These are phyloP conservation scores for Triplophysa dalaica DNA, from an alignment of 2,113 vertebrate genomes.

Conservation along the genomic window DNA sequence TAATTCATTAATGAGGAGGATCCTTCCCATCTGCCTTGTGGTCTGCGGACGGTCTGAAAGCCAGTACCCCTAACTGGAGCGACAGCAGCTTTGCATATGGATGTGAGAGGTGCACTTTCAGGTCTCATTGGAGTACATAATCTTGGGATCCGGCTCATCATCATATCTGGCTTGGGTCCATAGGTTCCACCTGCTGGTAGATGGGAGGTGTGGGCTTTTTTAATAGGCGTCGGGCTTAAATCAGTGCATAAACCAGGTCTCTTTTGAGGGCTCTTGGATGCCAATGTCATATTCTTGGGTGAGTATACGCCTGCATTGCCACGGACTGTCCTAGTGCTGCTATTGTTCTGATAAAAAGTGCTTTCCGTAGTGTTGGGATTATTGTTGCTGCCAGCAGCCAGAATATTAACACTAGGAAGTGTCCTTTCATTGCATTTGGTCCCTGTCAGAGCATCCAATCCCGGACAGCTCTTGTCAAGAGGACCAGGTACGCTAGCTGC, in stretches of 20 bases:
- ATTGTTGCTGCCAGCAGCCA: slow-evolving; percentile 74
- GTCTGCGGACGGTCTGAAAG: slow-evolving; percentile 75
- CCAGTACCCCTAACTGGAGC: slow-evolving; percentile 71
- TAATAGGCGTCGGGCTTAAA: slow-evolving; percentile 82
- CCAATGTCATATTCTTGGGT: slow-evolving; percentile 76
- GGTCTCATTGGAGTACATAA: slow-evolving; percentile 68
- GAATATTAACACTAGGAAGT: slow-evolving; percentile 65
- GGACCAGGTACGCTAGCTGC: slow-evolving; percentile 76
- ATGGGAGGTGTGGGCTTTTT: slow-evolving; percentile 85
- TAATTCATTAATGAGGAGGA: slow-evolving; percentile 78
- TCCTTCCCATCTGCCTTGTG: slow-evolving; percentile 82
- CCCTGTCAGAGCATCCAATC: slow-evolving; percentile 70
- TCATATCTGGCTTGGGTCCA: slow-evolving; percentile 61
- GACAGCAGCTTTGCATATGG: slow-evolving; percentile 72
- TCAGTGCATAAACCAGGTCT: slow-evolving; percentile 81
- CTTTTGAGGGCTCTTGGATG: slow-evolving; percentile 86
- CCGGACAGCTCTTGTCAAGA: slow-evolving; percentile 75
- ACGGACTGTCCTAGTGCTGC: slow-evolving; percentile 71
- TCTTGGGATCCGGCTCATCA: slow-evolving; percentile 69
- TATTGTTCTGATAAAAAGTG: slow-evolving; percentile 78
- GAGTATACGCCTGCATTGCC: slow-evolving; percentile 63
- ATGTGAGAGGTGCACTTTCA: slow-evolving; percentile 76
- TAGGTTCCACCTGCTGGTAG: slow-evolving; percentile 68
- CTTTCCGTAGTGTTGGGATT: slow-evolving; percentile 69
- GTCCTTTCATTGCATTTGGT: slow-evolving; percentile 72